Base-by-base conservation (phyloP, 2,797 vertebrate species). In the Mus caroli region DNA sequence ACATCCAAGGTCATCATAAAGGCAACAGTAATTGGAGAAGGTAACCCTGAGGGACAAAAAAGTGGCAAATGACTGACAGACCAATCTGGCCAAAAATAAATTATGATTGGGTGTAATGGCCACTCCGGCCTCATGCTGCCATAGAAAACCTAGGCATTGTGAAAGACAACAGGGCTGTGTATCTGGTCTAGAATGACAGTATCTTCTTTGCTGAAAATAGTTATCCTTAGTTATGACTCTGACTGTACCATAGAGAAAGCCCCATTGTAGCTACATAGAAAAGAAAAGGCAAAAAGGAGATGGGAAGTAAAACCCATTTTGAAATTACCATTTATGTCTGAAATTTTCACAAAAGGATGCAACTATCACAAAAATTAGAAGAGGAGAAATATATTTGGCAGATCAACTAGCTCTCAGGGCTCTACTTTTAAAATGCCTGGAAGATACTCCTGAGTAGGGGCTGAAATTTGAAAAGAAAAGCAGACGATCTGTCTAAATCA, bases 81-180 rank as follows among this genome's bases (percentile, higher is more conserved):
- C 37, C 94, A 91, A 96, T 96, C 91, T 73, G 0, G 3, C 60
- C 94, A 82, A 91, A 97, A 97, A 97, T 97, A 96, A 98, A 97
- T 97, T 94, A 97, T 76, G 95, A 96, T 93, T 79, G 92, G 96
- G 79, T 79, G 92, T 94, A 97, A 98, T 80, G 71, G 95, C 90
- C 88, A 90, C 34, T 19, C 71, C 34, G 17, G 90, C 88, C 28
- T 89, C 56, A 52, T 26, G 54, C 86, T 97, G 84, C 94, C 71
- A 34, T 28, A 69, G 78, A 97, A 71, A 86, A 92, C 95, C 50
- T 83, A 89, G 90, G 80, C 69, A 37, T 71, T 82, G 69, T 43
- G 58, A 94, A 56, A n/a, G 89, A 91, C 90, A 97, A 43, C 40
- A 83, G 12, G 17, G 9, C n/a, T 60, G 4, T 62, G 85, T 40